Conservation (phyloP, 2,888 invertebrate genomes). For the Xanthorhoe designata region DNA sequence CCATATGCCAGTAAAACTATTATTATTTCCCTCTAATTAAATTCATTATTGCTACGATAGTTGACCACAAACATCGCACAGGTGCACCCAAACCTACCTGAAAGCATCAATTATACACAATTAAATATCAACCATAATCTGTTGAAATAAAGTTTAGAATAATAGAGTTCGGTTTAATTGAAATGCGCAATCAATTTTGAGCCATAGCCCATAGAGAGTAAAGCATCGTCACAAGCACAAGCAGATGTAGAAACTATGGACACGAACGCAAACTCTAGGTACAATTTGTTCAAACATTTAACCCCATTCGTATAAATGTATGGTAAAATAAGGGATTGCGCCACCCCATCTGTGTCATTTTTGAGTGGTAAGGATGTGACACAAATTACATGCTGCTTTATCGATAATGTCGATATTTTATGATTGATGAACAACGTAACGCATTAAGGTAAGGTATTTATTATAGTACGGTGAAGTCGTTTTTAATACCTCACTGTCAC, state of each 20-base stretch:
- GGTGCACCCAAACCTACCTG: slow-evolving; percentile 23
- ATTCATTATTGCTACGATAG: slow-evolving; percentile 26
- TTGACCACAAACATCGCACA: slow-evolving; percentile 25
- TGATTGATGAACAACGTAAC: slow-evolving; percentile 30
- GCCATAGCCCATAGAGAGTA: slow-evolving; percentile 16
- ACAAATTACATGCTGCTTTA: slow-evolving; percentile 32
- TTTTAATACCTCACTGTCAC: slow-evolving; percentile 23
- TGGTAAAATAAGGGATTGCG: slow-evolving; percentile 34
- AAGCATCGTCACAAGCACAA: slow-evolving; percentile 17
- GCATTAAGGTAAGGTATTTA: slow-evolving; percentile 22
- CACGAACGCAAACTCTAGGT: slow-evolving; percentile 35
- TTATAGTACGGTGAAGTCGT: slow-evolving; percentile 10
- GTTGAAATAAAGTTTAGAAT: background rate
- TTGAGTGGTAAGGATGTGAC: slow-evolving; percentile 52
- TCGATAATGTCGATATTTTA: slow-evolving; percentile 44
- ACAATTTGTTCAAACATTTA: slow-evolving; percentile 44
- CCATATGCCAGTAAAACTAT: slow-evolving; percentile 17
- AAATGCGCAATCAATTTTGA: slow-evolving; percentile 15
- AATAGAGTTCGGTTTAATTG: background rate
- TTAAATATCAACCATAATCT: slow-evolving; percentile 15
- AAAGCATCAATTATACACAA: background rate
- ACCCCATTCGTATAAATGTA: slow-evolving; percentile 39
- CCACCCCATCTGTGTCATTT: slow-evolving; percentile 50
- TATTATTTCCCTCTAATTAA: slow-evolving; percentile 21
- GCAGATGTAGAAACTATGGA: slow-evolving; percentile 22